Base-by-base conservation (phyloP, 2,888 invertebrate species). In the Pilophorus perplexus region DNA sequence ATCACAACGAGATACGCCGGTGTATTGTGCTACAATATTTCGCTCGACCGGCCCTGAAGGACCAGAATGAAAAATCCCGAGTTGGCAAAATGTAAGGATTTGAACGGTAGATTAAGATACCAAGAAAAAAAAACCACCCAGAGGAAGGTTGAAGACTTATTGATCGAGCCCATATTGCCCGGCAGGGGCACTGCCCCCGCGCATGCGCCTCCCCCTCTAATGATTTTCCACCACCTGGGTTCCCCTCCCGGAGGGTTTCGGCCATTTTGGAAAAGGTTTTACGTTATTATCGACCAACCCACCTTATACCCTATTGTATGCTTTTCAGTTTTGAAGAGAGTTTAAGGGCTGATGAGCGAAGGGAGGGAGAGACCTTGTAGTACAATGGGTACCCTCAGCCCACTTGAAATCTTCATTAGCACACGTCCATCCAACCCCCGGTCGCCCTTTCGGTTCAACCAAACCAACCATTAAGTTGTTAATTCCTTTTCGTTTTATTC, bases 261-360 rank as follows among this genome's bases (percentile, higher is more conserved):
- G 46, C 46, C 46, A 46, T 46, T 46, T 46, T 46, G 46, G 46
- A 46, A 46, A 46, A 46, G 46, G 46, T 46, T 46, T 46, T 46
- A 46, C 46, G 46, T 46, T 46, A 46, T 46, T 46, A 46, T 46
- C 46, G 46, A 46, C 46, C 46, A 22, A 10, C 23, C 12, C 14
- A 23, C 46, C 46, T 23, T n/a, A 23, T 23, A 25, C 25, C 46
- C 25, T 22, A 23, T 46, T 23, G 46, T 23, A n/a, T 46, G 46
- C 46, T 46, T 46, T 46, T 23, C 23, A 46, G 20, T 3, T n/a
- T n/a, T n/a, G n/a, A n/a, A n/a, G n/a, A n/a, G n/a, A n/a, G n/a
- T n/a, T n/a, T n/a, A n/a, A n/a, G n/a, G n/a, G n/a, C n/a, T n/a
- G n/a, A n/a, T n/a, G n/a, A n/a, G n/a, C n/a, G n/a, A n/a, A n/a